Conservation (phyloP, 2,797 vertebrate species). For the Malacoctenus gilli region DNA sequence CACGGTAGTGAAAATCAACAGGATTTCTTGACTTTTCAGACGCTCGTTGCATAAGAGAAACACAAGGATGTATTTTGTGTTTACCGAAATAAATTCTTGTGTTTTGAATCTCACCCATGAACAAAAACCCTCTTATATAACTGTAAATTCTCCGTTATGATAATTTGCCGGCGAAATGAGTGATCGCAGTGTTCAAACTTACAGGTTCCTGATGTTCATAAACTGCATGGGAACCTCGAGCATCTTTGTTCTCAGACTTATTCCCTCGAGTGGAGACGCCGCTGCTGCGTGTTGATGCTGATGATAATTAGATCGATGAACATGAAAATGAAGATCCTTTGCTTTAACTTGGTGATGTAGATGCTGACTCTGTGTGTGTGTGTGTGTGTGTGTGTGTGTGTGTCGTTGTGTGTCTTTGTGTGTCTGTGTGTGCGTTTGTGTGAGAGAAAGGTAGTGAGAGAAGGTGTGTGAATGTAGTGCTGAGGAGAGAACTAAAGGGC, state of each 20-base stretch:
- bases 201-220: conserved; percentile 35
- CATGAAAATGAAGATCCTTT: conserved; percentile 58
- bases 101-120: not conserved
- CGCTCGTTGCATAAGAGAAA: too few relatives aligned
- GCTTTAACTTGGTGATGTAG: conserved; percentile 26
- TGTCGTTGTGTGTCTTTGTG: too few relatives aligned
- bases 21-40: too few relatives aligned
- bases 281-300: conserved; percentile 35
- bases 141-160: conserved; percentile 22
- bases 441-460: conserved; percentile 14
- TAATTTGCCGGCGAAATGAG: conserved; percentile 18
- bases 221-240: conserved; percentile 47
- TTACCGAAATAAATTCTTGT: too few relatives aligned
- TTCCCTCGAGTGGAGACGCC: conserved; percentile 39
- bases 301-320: conserved; percentile 64
- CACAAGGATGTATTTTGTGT: too few relatives aligned
- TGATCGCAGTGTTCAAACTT: conserved; percentile 21
- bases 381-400: conserved; percentile 13
- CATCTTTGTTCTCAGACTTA: conserved; percentile 29
- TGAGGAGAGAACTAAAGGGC: conserved; percentile 71
- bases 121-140: conserved; percentile 11
- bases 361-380: conserved; percentile 32
- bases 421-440: conserved; percentile 25
- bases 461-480: conserved; percentile 57
- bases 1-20: too few relatives aligned